phyloP scores from a whole-genome alignment of 2,113 vertebrate genomes.

The Sula dactylatra region DNA sequence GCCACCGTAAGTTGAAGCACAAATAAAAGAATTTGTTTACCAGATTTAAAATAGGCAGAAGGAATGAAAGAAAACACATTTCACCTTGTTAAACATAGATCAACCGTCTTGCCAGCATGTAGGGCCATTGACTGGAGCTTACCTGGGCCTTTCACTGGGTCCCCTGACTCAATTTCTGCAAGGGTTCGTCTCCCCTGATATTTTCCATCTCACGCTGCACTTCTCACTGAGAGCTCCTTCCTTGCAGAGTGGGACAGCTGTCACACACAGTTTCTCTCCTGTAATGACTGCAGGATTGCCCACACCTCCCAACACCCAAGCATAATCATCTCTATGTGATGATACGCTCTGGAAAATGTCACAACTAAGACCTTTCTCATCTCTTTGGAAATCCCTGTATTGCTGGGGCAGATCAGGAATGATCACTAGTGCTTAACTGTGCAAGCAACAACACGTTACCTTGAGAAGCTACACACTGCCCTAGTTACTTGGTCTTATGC shows the following conservation, averaged over 20 bases:
- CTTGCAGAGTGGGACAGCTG: neutral
- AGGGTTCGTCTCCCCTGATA: neutral
- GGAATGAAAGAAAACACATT: neutral
- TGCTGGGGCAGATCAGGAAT: neutral
- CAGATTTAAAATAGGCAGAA: neutral
- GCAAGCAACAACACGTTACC: neutral
- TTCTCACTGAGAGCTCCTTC: neutral
- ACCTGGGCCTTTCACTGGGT: neutral
- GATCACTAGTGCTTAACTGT: neutral
- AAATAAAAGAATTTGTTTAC: neutral
- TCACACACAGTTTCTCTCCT: neutral
- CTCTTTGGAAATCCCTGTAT: neutral
- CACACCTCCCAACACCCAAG: neutral
- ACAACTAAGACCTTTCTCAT: neutral
- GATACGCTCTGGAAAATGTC: neutral
- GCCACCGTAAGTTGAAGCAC: neutral
- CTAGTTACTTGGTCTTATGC: neutral
- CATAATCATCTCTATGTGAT: neutral
- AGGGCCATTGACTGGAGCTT: neutral
- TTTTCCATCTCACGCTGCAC: neutral
- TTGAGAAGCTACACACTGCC: neutral
- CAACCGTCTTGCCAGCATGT: neutral
- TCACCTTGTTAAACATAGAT: neutral
- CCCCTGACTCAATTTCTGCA: neutral
- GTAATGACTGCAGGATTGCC: neutral